These are phyloP conservation scores for Eremophila alpestris DNA, from an alignment of 2,797 vertebrate species.

Conservation along the genomic window DNA sequence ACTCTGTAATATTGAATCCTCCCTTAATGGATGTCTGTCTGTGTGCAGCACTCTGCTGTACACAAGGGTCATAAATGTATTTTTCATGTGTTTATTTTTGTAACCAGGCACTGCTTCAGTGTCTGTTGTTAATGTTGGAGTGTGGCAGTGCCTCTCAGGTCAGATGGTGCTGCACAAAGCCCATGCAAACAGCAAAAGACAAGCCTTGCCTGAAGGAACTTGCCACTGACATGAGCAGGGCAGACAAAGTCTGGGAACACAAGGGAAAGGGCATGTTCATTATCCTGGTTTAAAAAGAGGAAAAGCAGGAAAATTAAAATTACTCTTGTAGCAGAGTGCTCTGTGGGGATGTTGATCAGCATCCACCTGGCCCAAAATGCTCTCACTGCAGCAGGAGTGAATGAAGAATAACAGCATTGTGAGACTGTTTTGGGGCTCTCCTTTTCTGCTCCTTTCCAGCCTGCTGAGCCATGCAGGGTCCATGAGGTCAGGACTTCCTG, in stretches of 20 bases:
- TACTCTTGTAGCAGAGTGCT: background rate
- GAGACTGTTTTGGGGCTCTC: background rate
- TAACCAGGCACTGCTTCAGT: background rate
- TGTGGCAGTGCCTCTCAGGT: conserved; percentile 13
- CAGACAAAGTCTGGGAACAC: background rate
- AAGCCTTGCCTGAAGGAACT: conserved; percentile 30
- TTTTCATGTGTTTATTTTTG: conserved; percentile 61
- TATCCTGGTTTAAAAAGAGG: background rate
- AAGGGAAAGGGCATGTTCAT: background rate
- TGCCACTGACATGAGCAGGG: background rate
- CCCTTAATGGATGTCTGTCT: conserved; percentile 17
- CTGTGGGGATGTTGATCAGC: background rate
- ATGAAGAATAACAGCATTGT: background rate
- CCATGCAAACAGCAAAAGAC: background rate
- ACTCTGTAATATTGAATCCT: background rate
- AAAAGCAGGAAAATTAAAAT: background rate
- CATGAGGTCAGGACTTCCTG: background rate
- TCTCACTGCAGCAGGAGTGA: background rate
- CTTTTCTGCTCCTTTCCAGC: background rate
- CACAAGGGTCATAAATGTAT: conserved; percentile 20
- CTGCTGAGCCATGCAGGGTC: background rate
- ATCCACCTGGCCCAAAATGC: background rate
- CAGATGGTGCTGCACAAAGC: background rate
- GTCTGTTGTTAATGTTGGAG: background rate
- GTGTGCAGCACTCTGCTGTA: conserved; percentile 2